Evolutionary conservation across 1,140 invertebrate species (phyloP), one percentile per base, ranked within the genome.

Genomic region (Drosophila mauritiana): DNA sequence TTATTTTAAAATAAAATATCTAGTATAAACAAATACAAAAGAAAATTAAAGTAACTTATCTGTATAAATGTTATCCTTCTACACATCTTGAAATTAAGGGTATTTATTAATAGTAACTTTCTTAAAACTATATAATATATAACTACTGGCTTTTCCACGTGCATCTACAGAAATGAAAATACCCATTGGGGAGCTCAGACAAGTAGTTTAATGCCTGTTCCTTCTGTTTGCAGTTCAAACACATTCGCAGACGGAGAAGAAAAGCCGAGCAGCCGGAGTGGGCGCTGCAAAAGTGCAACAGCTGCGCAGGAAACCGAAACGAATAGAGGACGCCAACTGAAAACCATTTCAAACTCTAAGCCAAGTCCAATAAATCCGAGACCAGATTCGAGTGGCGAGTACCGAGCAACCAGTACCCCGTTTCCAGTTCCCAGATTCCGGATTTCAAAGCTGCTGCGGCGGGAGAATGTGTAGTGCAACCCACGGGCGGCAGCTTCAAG

Each of bases 201-300:
- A 88, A 88, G 89, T 88, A 88, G 52, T 84, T 77, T 88, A 88
- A 88, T 89, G 83, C 68, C 84, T 89, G 43, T 57, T 70, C 27
- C 64, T 83, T 83, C 80, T 88, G 76, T 88, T 88, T 88, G 83
- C 83, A 88, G 83, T 77, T 88, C 72, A 88, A 89, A 88, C 84
- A 88, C 42, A 70, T 20, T 27, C 61, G 27, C 27, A 64, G 65
- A 36, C 65, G 52, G 62, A 61, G 27, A 42, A 48, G 53, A 54
- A 43, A 67, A 55, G 63, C 48, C 64, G 37, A 53, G 46, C 54
- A 48, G 73, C 42, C 54, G 49, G 52, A 51, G 58, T 12, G 73
- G 70, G 64, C 65, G 75, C 79, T 72, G 68, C 75, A 83, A 88
- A 89, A 86, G 83, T 88, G 83, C 83, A 86, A 83, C 83, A 89